Conservation (phyloP, 2,888 invertebrate genomes). For the Rhamnusium bicolor region DNA sequence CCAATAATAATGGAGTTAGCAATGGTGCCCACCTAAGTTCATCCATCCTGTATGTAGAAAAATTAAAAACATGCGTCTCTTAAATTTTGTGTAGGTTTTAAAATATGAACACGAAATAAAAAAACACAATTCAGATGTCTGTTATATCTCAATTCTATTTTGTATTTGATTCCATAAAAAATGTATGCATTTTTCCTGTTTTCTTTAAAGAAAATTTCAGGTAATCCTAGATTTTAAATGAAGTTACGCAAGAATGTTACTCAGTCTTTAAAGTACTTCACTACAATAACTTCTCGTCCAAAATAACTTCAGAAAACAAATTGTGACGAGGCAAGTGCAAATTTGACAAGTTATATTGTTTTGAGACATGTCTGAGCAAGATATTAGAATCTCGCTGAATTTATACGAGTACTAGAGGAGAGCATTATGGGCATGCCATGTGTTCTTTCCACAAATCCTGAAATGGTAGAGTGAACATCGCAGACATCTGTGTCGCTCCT, state of each 20-base stretch:
- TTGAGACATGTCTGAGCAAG: slow-evolving; percentile 59
- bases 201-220: too few species aligned
- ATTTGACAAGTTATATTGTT: slow-evolving; percentile 60
- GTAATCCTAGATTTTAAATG: too few species aligned
- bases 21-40: too few species aligned
- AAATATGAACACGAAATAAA: too few species aligned
- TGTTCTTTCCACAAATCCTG: slow-evolving; percentile 63
- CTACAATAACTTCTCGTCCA: background rate
- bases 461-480: slow-evolving; percentile 50
- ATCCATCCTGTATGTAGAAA: too few species aligned
- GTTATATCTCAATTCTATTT: too few species aligned
- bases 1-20: too few species aligned
- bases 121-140: too few species aligned
- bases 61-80: too few species aligned
- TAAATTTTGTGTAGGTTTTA: too few species aligned
- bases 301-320: background rate
- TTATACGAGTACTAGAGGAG: slow-evolving; percentile 53
- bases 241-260: background rate
- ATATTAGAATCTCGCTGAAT: slow-evolving; percentile 59
- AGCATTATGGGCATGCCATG: slow-evolving; percentile 55
- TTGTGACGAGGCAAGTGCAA: slow-evolving; percentile 29
- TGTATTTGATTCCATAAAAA: too few species aligned
- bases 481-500: slow-evolving; percentile 62
- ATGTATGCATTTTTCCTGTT: too few species aligned
- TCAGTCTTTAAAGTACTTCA: background rate